Base-by-base conservation (phyloP, 2,113 vertebrate genomes). In the Tychaedon coryphoeus region DNA sequence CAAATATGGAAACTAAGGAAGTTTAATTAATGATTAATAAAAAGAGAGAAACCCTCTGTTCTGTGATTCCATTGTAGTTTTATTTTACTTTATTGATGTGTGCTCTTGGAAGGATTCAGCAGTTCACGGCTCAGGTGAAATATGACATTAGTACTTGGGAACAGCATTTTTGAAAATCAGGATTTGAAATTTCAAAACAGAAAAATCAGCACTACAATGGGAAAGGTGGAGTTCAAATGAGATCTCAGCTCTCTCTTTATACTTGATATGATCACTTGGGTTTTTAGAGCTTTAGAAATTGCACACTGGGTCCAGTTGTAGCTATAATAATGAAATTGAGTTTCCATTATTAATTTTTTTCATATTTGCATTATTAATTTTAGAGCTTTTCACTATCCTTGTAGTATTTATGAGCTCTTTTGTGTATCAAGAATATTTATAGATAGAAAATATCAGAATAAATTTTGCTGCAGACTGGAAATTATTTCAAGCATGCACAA, bases 291-390 rank as follows among this genome's bases (percentile, higher is more conserved):
- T 81, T 72, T 77, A 65, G 45, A 64, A 74, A 75, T 70, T 43
- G 17, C 19, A 13, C 45, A 24, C 12, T 47, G 34, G 48, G 23
- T 72, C 12, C 2, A 0, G 26, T 22, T 3, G 0, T 60, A 60
- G 9, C 10, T 25, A 28, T 36, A 75, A 75, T 42, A 54, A 64
- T 70, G 12, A 29, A 77, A 53, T 10, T 25, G 17, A 38, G 8
- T 38, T 92, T 76, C 25, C 8, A 25, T 50, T 5, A 74, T 40
- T 53, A 61, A 43, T 64, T 75, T 50, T 17, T 92, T 45, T 26
- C 33, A 69, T 74, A 10, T 33, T 88, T 75, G 36, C 12, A 26
- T 38, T 54, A 48, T 71, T 57, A 7, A 45, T 67, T 67, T 33
- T 19, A n/a, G 14, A 22, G 7, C 6, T 67, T 50, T 84, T 83